These are phyloP conservation scores for Hoplias malabaricus DNA, from an alignment of 2,113 vertebrate species.

Conservation along the genomic window DNA sequence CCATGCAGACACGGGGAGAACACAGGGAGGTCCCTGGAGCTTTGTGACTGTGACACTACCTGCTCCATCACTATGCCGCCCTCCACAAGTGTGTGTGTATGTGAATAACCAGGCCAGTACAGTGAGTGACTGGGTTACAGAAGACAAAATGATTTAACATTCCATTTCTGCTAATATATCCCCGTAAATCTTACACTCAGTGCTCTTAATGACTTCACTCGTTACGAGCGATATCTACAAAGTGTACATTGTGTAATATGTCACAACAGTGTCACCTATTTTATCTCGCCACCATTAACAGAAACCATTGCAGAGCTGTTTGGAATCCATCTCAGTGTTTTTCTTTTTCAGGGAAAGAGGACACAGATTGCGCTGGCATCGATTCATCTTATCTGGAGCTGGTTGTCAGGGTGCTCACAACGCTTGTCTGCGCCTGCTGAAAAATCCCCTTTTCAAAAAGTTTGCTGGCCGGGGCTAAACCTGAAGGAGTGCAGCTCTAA, in stretches of 20 bases:
- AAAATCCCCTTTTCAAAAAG: constrained; percentile 8
- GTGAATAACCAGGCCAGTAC: too few relatives aligned
- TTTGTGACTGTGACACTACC: too few relatives aligned
- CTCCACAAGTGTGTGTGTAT: too few relatives aligned
- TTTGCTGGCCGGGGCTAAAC: neutral
- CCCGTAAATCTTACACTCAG: too few relatives aligned
- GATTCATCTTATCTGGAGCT: neutral
- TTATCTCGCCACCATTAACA: neutral
- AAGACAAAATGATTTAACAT: too few relatives aligned
- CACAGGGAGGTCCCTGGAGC: too few relatives aligned
- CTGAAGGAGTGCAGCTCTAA: neutral
- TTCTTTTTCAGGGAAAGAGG: neutral
- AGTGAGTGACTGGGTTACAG: too few relatives aligned
- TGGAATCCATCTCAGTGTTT: neutral
- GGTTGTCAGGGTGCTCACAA: constrained; percentile 3
- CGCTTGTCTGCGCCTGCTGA: neutral
- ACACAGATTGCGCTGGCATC: neutral
- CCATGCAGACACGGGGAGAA: too few relatives aligned
- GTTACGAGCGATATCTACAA: too few relatives aligned
- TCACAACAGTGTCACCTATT: neutral
- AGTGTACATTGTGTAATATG: neutral
- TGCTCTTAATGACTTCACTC: too few relatives aligned
- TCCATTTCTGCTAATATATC: too few relatives aligned
- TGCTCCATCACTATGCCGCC: too few relatives aligned
- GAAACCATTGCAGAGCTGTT: neutral